Base-by-base conservation (phyloP, 2,113 vertebrate species). In the Corvus cornix region DNA sequence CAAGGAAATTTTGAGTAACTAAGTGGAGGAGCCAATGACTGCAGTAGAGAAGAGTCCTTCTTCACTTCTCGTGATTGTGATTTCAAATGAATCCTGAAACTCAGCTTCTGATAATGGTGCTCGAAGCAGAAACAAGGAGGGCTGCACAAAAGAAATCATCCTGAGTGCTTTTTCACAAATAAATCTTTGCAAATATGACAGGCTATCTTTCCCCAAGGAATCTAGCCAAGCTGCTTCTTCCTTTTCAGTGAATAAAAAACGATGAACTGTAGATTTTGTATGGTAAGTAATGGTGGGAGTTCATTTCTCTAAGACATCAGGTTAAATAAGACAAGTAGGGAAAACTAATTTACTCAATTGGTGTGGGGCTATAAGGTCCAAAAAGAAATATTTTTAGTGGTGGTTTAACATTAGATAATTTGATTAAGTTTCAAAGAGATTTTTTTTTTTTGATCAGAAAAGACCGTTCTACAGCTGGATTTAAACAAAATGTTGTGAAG, bases 141-240 rank as follows among this genome's bases (percentile, higher is more conserved):
- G 44, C 27, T 94, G 73, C 13, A 53, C 44, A 51, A 30, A 58
- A 63, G 79, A 67, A 93, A 87, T 93, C 53, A 93, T 87, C 86
- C 87, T 76, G 84, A 97, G 86, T 95, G 84, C 83, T 95, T 97
- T 97, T 96, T 95, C 91, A 84, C 79, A 95, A 89, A 97, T 97
- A 97, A 96, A 97, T 98, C 93, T 93, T 33, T 4, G 75, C 72
- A 95, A 96, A 96, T 96, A 95, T 93, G 90, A 96, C 97, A 97
- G 67, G 30, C 70, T 97, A 76, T 96, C 84, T 95, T 96, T 97
- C 94, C 85, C 77, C 46, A 49, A 96, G 96, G 95, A 98, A 92
- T 89, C 35, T 41, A 43, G 89, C 92, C 96, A 97, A 97, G 90
- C 91, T 35, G 35, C 62, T 96, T 97, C 91, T 95, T 97, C 84